Evolutionary conservation across 2,888 invertebrate species (phyloP).

Genomic region (Cryptocephalus moraei): DNA sequence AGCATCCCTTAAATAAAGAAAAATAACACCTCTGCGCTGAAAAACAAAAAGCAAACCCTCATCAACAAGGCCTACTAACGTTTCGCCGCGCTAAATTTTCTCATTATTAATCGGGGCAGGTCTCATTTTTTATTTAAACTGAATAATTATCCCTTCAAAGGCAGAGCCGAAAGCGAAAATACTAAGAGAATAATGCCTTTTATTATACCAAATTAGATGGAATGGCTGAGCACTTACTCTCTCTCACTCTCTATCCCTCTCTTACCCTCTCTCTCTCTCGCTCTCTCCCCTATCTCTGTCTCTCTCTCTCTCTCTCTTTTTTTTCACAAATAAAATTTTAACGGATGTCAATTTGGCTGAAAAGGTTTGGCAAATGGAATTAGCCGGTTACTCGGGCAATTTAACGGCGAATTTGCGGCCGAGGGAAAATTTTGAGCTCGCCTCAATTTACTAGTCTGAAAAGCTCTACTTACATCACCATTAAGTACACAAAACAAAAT

Average conservation of each 20-base stretch:
- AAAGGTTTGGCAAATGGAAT: slow-evolving; percentile 1
- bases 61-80: no score
- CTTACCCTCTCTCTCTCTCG: not conserved
- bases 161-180: slow-evolving; percentile 2
- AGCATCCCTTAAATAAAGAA: no score
- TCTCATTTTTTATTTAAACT: slow-evolving; percentile 5
- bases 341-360: slow-evolving; percentile 3
- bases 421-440: no score
- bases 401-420: not conserved
- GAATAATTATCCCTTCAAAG: slow-evolving; percentile 7
- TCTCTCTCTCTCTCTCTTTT: not conserved
- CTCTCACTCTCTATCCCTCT: no score
- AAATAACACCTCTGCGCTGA: no score
- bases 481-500: no score
- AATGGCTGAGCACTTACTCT: slow-evolving; percentile 3
- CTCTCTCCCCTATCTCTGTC: not conserved
- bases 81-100: slow-evolving; percentile 2
- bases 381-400: slow-evolving; percentile 1
- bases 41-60: no score
- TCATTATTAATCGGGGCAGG: slow-evolving; percentile 2
- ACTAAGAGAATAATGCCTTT: slow-evolving; percentile 1
- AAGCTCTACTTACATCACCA: no score
- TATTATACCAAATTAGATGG: slow-evolving; percentile 4
- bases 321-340: slow-evolving; percentile 6
- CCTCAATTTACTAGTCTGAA: no score